These are phyloP conservation scores for Leucosticte australis DNA, from an alignment of 2,113 vertebrate genomes.

Conservation along the genomic window DNA sequence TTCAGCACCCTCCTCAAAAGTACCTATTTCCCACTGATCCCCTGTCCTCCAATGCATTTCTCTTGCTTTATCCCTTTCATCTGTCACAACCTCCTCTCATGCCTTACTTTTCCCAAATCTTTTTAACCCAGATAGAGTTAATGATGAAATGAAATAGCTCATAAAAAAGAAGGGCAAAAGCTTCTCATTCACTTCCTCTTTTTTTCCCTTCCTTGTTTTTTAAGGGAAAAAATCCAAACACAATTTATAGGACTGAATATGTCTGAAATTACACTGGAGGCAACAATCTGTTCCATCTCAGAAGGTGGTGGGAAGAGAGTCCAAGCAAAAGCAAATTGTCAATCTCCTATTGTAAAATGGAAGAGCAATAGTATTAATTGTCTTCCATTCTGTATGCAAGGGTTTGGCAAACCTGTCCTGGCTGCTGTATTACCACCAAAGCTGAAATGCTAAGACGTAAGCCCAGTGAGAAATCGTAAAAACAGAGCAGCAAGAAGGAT, in stretches of 20 bases:
- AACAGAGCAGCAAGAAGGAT: background rate
- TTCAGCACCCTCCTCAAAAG: background rate
- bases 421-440: background rate
- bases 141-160: background rate
- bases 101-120: background rate
- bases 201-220: background rate
- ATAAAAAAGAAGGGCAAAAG: background rate
- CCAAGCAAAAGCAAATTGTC: background rate
- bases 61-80: background rate
- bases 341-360: background rate
- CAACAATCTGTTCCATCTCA: background rate
- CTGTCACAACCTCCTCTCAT: background rate
- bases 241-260: background rate
- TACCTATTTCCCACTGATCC: background rate
- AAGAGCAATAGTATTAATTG: conserved; percentile 5
- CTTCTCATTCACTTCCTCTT: background rate
- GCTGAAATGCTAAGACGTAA: background rate
- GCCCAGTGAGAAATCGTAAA: background rate
- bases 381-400: background rate
- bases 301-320: background rate
- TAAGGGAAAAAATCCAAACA: background rate
- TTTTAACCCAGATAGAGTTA: background rate
- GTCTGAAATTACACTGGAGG: background rate
- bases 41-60: background rate
- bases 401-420: background rate